Percentiles rank a stretch among this genome's conserved stretches.
phyloP scores from a whole-genome alignment of 2,888 invertebrate genomes.

The Chrysodeixis includens region DNA sequence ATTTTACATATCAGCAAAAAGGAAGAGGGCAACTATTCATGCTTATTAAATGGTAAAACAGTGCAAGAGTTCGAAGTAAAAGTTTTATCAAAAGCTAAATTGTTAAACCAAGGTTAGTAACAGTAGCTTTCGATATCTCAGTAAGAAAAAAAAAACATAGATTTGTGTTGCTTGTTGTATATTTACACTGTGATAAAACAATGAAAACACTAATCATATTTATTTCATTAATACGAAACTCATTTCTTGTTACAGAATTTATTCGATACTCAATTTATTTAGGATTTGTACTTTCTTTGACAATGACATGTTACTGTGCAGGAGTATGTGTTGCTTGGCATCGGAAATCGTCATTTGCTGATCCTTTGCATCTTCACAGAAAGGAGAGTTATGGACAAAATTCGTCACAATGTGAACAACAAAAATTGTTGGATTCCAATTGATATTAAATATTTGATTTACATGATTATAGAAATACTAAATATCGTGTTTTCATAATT shows the following conservation, averaged over 20 bases:
- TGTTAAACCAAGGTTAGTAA: conserved; percentile 84
- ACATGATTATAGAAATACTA: background rate
- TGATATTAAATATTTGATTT: background rate
- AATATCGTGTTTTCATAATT: background rate
- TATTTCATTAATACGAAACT: background rate
- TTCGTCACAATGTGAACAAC: conserved; percentile 26
- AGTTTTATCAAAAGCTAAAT: conserved; percentile 84
- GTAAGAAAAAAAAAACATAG: too few species aligned
- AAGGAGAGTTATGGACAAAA: conserved; percentile 28
- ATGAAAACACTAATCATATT: too few species aligned
- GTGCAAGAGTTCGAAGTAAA: conserved; percentile 87
- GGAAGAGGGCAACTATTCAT: conserved; percentile 92
- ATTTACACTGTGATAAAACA: too few species aligned
- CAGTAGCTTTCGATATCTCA: too few species aligned
- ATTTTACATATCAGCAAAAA: conserved; percentile 88
- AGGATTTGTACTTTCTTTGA: conserved; percentile 88
- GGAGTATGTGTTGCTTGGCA: conserved; percentile 88
- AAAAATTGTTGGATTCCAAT: conserved; percentile 34
- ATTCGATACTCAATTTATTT: conserved; percentile 89
- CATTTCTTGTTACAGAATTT: conserved; percentile 81
- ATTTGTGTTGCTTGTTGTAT: too few species aligned
- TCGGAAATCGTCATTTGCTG: conserved; percentile 70
- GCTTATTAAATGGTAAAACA: conserved; percentile 90
- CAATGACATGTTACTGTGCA: conserved; percentile 88
- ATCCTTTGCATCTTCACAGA: conserved; percentile 63